Base-by-base conservation (phyloP, 2,797 vertebrate genomes). In the Neoniphon sammara region DNA sequence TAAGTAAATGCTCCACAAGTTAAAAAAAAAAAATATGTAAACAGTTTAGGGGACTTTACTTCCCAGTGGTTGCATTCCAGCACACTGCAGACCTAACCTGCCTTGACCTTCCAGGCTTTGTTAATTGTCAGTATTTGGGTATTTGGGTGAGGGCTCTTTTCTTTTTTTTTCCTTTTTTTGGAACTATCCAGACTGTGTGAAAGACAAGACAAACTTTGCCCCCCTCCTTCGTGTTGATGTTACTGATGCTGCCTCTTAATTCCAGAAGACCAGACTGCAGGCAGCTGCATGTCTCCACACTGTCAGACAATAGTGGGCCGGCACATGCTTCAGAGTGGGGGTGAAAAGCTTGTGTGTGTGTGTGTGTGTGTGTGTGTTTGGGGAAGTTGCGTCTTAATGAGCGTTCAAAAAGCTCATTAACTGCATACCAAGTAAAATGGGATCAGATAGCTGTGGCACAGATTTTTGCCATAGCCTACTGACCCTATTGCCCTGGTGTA, bases 351-450 rank as follows among this genome's bases (percentile, higher is more conserved):
- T 75, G 25, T 67, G 76, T 42, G 73, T 78, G 50, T 70, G 68
- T 80, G 75, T 77, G 17, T 54, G 68, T 77, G 74, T 78, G 75
- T 67, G 73, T 79, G 70, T 75, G 73, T 59, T 59, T 65, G 63
- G 42, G 69, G 62, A 50, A 7, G 77, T 81, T 80, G 71, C 67
- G 77, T 88, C 84, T 31, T 92, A 92, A 91, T 91, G 83, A 85
- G 84, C 83, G 85, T 88, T 92, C 82, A 90, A 88, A 91, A 92
- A 92, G 90, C 91, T 89, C 80, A 90, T 94, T 94, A 91, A 92
- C 86, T 87, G 77, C 88, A 93, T 91, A 90, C 89, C 88, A 87
- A 83, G 88, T 87, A 80, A 87, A 77, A 86, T 75, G 76, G 80
- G 86, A 84, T 91, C 84, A 74, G 77, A 88, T 91, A 80, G 64